A percentile compares a stretch with the other conserved stretches of the same genome.
Conservation (phyloP, 1,140 invertebrate species). For the Pachypeltis micranthus region DNA sequence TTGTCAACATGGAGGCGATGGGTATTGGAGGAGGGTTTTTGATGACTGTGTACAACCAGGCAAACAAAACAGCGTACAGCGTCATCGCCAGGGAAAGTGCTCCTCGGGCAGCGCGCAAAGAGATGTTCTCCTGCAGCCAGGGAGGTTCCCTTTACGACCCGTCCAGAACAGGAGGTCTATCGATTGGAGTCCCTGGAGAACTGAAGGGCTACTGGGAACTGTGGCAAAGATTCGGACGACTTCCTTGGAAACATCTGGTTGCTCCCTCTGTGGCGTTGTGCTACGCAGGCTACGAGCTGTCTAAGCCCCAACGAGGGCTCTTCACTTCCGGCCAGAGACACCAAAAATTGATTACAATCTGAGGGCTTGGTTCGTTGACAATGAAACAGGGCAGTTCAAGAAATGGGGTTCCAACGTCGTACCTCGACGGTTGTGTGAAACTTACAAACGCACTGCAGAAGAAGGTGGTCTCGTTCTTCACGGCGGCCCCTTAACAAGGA, state of each 20-base stretch:
- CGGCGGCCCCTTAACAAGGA: conserved; percentile 54
- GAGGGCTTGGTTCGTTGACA: conserved; percentile 52
- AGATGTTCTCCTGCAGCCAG: conserved; percentile 54
- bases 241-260: conserved; percentile 73
- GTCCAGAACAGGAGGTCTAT: conserved; percentile 46
- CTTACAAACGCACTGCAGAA: conserved; percentile 53
- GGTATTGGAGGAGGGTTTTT: conserved; percentile 80
- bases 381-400: conserved; percentile 42
- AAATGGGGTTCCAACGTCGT: conserved; percentile 50
- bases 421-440: conserved; percentile 54
- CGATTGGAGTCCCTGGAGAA: conserved; percentile 84
- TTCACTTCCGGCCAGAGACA: conserved; percentile 39
- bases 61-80: conserved; percentile 45
- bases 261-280: conserved; percentile 64
- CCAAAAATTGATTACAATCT: conserved; percentile 48
- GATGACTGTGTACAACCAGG: conserved; percentile 62
- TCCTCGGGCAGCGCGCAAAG: conserved; percentile 46
- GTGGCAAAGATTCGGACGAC: conserved; percentile 63
- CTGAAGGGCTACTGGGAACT: conserved; percentile 76
- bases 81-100: conserved; percentile 76
- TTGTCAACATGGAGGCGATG: conserved; percentile 60
- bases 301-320: conserved; percentile 48
- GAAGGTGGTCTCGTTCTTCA: conserved; percentile 64
- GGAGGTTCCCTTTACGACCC: neutral
- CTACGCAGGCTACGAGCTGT: conserved; percentile 57